Base-by-base conservation (phyloP, 2,888 invertebrate species). In the Nasonovia ribisnigri region DNA sequence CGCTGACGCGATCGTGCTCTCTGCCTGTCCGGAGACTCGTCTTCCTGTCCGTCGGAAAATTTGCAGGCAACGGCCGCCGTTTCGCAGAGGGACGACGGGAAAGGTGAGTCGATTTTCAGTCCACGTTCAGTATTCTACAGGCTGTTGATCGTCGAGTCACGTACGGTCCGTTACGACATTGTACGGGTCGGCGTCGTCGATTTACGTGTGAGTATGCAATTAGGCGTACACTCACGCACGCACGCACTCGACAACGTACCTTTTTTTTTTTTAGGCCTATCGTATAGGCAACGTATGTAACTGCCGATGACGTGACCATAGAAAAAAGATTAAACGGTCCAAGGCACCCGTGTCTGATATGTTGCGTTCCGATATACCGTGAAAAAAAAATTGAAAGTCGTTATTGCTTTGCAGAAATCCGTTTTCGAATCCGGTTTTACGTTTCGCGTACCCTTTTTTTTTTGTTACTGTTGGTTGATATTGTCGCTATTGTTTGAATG, bases 281-380 rank as follows among this genome's bases (percentile, higher is more conserved):
- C 67, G 93, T 90, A 93, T 93, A 93, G 93, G 93, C 93, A 93
- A 93, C 90, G 93, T 51, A 88, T 48, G 92, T 92, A 51, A 84
- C 54, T 29, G 43, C 57, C 84, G 84, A 51, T 43, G 54, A 87
- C 84, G 91, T 91, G 57, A 88, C 84, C n/a, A n/a, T n/a, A n/a
- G n/a, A n/a, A n/a, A n/a, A n/a, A n/a, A n/a, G n/a, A n/a, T n/a
- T n/a, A n/a, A n/a, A 57, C 48, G 42, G 57, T 84, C 89, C 46
- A 60, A 84, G 84, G 84, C 89, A 48, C 90, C 93, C 93, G 93
- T 93, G 93, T 90, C 84, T 93, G 93, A 93, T 93, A 93, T 93
- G 93, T 93, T 93, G 93, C 93, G 48, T 93, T 57, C 57, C n/a
- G 29, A 29, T 60, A 20, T 48, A 92, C 51, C 51, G 42, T 90